Base-by-base conservation (phyloP, 2,888 invertebrate genomes). In the Nymphalis c-album region DNA sequence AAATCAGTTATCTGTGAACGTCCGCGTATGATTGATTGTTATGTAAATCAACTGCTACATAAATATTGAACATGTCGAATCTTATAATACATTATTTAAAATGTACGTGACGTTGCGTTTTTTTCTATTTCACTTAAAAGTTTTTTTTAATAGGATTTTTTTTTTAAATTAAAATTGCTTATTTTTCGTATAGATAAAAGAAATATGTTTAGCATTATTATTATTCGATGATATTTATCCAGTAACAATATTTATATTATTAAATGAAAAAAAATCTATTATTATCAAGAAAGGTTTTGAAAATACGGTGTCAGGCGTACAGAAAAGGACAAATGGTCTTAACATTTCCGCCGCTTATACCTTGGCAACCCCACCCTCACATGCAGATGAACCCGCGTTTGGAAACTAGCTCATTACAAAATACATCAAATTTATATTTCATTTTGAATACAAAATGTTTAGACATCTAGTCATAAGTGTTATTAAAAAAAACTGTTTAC, bases 1-100 rank as follows among this genome's bases (percentile, higher is more conserved):
- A 68, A 71, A 71, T 73, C 73, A 64, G 68, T 68, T 70, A 51
- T 67, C 57, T 60, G 57, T 59, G 62, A 60, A 53, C 68, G 47
- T 16, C 26, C 46, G 35, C 16, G 48, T 66, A 68, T 73, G 71
- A 68, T 72, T 68, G 64, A 70, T 70, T 67, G 64, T 48, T 48
- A 62, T 60, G 60, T 61, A 60, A 66, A 66, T 60, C 47, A 35
- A 55, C 35, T 58, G 55, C 55, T 46, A 60, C 64, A 66, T 66
- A 60, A 65, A 65, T 60, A 60, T 31, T 65, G 57, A 40, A 57
- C 40, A 40, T 40, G 57, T 57, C 40, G 57, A 57, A 55, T 55
- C 20, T 55, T 55, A 55, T 55, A 55, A 55, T 26, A 53, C 13
- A 53, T 26, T 51, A 51, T 26, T 55, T 55, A 55, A 55, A 31